Conservation (phyloP, 2,888 invertebrate species). For the Glyphotaelius pellucidus region DNA sequence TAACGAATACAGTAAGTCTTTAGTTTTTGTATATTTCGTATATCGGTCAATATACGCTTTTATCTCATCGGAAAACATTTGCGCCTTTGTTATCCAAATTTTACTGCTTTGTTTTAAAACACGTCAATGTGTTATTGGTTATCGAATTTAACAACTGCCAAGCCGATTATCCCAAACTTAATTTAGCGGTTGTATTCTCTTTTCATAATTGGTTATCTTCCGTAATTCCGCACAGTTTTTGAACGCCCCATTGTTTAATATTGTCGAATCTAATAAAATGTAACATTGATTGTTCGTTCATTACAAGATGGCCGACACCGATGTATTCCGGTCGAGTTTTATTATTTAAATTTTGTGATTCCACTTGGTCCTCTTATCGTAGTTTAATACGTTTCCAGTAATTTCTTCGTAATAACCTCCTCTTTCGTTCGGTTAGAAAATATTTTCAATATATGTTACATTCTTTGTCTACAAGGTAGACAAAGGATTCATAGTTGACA, state of each 20-base stretch:
- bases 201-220: neutral
- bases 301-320: slow-evolving; percentile 60
- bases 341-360: slow-evolving; percentile 29
- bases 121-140: slow-evolving; percentile 28
- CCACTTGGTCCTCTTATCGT: neutral
- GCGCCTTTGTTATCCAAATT: neutral
- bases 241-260: neutral
- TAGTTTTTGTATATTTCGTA: neutral
- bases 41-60: neutral
- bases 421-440: slow-evolving; percentile 29
- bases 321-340: slow-evolving; percentile 8
- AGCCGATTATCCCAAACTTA: slow-evolving; percentile 6
- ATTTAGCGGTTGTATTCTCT: neutral
- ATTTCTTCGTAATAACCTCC: neutral
- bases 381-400: neutral
- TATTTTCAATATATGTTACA: neutral
- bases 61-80: slow-evolving; percentile 20
- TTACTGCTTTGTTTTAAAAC: slow-evolving; percentile 22
- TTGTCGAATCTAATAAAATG: slow-evolving; percentile 26
- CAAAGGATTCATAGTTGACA: slow-evolving; percentile 49
- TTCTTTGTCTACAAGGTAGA: slow-evolving; percentile 25
- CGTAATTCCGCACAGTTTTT: neutral
- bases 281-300: slow-evolving; percentile 43
- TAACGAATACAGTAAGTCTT: slow-evolving; percentile 41
- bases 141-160: slow-evolving; percentile 9